phyloP scores from a whole-genome alignment of 2,113 vertebrate genomes.

The Myocastor coypus region DNA sequence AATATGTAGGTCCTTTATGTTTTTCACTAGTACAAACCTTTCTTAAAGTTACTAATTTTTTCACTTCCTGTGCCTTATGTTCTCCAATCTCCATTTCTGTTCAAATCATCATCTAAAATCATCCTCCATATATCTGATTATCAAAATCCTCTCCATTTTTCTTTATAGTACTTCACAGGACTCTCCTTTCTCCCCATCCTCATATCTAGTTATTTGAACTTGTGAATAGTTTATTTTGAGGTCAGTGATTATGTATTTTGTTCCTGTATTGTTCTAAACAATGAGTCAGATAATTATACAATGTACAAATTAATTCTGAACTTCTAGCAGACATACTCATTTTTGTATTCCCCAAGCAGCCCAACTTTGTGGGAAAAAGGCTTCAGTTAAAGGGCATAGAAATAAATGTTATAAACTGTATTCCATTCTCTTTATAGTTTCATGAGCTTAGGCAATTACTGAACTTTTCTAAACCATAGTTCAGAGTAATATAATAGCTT shows the following conservation, averaged over 20 bases:
- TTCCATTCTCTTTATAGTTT: conserved; percentile 5
- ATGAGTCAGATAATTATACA: conserved; percentile 40
- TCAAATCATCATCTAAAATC: conserved; percentile 36
- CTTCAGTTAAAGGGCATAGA: conserved; percentile 15
- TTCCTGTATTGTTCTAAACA: conserved; percentile 31
- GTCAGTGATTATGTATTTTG: conserved; percentile 34
- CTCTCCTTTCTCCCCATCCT: background rate
- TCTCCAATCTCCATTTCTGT: background rate
- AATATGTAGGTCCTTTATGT: background rate
- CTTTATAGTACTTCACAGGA: conserved; percentile 32
- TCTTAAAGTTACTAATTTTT: background rate
- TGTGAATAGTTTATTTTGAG: conserved; percentile 27
- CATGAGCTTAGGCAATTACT: background rate
- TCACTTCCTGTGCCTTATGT: background rate
- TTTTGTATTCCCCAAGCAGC: conserved; percentile 2
- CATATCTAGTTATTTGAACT: background rate
- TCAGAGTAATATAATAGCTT: conserved; percentile 37
- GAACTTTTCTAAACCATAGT: conserved; percentile 21
- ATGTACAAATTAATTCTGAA: conserved; percentile 7
- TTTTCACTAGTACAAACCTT: conserved; percentile 17
- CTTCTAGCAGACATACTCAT: background rate
- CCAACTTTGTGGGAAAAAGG: conserved; percentile 20
- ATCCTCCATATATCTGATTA: background rate
- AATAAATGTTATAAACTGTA: conserved; percentile 42
- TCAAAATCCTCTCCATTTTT: background rate